Evolutionary conservation across 2,113 vertebrate species (phyloP).

Genomic region (Dipodomys merriami): DNA sequence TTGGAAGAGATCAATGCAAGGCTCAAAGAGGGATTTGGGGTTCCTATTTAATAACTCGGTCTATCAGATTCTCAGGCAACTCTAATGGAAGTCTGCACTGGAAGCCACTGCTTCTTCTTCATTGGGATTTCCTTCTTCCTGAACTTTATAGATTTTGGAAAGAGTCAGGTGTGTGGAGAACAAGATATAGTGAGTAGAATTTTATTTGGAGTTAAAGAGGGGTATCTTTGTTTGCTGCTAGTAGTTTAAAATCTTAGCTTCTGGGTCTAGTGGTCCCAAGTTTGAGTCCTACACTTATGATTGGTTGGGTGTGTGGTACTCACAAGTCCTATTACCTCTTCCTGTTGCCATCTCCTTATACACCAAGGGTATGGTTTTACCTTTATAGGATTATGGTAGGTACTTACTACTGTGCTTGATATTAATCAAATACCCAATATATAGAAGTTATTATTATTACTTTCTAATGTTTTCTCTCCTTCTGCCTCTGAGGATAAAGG

Average conservation of each 20-base stretch:
- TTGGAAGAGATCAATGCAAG: background rate
- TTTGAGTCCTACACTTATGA: constrained; percentile 19
- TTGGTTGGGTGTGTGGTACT: background rate
- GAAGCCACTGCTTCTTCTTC: background rate
- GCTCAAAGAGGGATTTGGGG: background rate
- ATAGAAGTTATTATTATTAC: constrained; percentile 43
- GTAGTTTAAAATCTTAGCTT: background rate
- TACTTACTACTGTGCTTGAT: background rate
- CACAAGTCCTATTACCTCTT: background rate
- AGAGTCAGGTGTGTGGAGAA: background rate
- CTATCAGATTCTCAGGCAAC: background rate
- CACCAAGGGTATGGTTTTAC: background rate
- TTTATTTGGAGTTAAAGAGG: constrained; percentile 26
- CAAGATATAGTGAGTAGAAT: background rate
- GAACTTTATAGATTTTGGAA: background rate
- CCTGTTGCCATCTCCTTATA: background rate
- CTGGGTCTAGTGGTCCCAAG: background rate
- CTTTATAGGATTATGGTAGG: background rate
- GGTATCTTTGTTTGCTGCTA: constrained; percentile 8
- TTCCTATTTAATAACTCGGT: background rate
- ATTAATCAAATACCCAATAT: background rate
- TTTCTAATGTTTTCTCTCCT: constrained; percentile 27
- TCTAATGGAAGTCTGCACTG: background rate
- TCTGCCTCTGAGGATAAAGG: background rate
- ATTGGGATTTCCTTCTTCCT: background rate